Evolutionary conservation across 2,113 vertebrate species (phyloP).

Genomic region (Ceratotherium simum): DNA sequence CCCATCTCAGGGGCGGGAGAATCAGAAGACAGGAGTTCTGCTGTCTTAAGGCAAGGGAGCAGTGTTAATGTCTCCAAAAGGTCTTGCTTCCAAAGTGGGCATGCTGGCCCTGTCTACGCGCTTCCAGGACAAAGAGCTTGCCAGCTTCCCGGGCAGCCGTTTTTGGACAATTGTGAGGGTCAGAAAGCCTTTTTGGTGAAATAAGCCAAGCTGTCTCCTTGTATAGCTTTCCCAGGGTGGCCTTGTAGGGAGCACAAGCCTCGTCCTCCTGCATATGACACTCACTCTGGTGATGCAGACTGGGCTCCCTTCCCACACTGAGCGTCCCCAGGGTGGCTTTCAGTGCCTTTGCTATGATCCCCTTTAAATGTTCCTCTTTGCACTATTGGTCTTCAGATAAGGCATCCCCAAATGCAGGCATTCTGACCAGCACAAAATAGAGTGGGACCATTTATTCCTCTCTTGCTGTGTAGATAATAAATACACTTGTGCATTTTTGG

Average conservation of each 20-base stretch:
- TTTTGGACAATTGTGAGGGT: background rate
- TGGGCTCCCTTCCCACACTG: background rate
- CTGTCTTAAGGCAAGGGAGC: background rate
- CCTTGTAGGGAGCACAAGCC: background rate
- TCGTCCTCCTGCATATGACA: accelerated
- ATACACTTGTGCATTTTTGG: background rate
- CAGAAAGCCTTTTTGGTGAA: conserved; percentile 20
- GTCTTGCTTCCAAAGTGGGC: background rate
- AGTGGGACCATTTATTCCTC: background rate
- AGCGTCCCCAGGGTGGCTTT: background rate
- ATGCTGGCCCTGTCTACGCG: background rate
- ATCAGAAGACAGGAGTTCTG: background rate
- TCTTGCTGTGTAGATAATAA: background rate
- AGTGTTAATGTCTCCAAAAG: background rate
- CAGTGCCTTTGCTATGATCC: background rate
- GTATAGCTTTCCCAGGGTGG: background rate
- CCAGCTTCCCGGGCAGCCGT: background rate
- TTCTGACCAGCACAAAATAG: background rate
- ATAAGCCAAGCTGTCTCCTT: background rate
- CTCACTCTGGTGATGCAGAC: background rate
- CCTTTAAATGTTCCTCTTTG: background rate
- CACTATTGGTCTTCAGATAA: background rate
- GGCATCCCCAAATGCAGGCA: background rate
- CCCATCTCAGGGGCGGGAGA: background rate
- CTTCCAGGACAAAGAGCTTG: background rate